Evolutionary conservation across 2,113 vertebrate genomes (phyloP).

Genomic region (Zosterops pallidus): DNA sequence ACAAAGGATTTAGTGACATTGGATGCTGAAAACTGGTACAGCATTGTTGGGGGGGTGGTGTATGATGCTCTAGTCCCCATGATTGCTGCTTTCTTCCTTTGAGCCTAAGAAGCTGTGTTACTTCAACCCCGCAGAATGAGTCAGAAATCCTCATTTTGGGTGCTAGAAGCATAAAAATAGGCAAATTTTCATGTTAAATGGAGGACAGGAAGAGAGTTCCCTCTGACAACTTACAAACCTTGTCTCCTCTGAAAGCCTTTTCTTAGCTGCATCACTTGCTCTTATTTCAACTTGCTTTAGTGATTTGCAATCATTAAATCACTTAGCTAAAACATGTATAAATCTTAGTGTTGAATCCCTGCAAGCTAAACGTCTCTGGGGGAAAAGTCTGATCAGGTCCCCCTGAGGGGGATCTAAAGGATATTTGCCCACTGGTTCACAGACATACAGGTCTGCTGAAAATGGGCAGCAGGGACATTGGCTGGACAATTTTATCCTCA

Average conservation of each 20-base stretch:
- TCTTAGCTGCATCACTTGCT: not conserved
- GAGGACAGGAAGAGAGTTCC: not conserved
- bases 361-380: not conserved
- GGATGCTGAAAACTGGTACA: not conserved
- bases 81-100: not conserved
- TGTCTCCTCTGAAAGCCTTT: not conserved
- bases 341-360: not conserved
- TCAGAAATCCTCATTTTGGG: not conserved
- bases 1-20: not conserved
- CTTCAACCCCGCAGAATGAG: not conserved
- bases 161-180: not conserved
- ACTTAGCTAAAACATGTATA: not conserved
- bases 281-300: not conserved
- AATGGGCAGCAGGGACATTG: accelerated
- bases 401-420: not conserved
- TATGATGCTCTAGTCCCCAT: not conserved
- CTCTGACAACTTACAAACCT: not conserved
- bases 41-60: not conserved
- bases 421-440: not conserved
- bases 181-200: not conserved
- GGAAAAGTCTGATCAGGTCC: not conserved
- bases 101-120: not conserved
- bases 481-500: not conserved
- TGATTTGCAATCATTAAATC: not conserved
- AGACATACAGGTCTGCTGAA: not conserved